Base-by-base conservation (phyloP, 2,797 vertebrate genomes). In the Ctenochaetus hawaiiensis region DNA sequence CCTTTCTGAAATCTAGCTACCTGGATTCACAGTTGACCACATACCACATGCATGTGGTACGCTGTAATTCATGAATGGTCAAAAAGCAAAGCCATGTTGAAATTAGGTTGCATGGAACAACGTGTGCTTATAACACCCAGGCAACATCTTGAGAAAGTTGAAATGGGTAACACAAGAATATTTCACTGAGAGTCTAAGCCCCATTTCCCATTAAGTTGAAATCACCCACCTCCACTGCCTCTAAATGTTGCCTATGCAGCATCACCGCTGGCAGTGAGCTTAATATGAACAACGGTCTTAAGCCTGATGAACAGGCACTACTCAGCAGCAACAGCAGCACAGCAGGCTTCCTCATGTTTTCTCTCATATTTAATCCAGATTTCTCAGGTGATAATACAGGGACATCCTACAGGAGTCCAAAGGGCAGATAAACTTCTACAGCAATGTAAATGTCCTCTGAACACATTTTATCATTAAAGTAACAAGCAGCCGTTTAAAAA, bases 61-160 rank as follows among this genome's bases (percentile, higher is more conserved):
- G 52, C 20, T 48, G 66, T 47, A 7, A 72, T 13, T 82, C 51
- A 79, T 77, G 61, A 73, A 78, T 60, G 72, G 4, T 57, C 52
- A 77, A 75, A 81, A 81, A 80, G 75, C 74, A 72, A 83, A 84
- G 81, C 67, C 41, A 17, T 67, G 62, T 80, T 70, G 37, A 61
- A 64, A 59, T 74, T 67, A 65, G 59, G 39, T 14, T 65, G 70
- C 54, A 70, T 79, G 65, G 43, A 68, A 67, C 44, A 70, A 76
- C 57, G 37, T 63, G 22, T 54, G 75, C 45, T 75, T 48, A 58
- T 62, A 3, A 87, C 49, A 34, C 6, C 37, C 23, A 60, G 72
- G 68, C 71, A 77, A 82, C 74, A 80, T 88, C 83, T 75, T 77
- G 75, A 63, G 79, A 75, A 49, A 75, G 41, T 12, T 72, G 54